Conservation (phyloP, 1,140 invertebrate species). For the Drosophila ananassae region DNA sequence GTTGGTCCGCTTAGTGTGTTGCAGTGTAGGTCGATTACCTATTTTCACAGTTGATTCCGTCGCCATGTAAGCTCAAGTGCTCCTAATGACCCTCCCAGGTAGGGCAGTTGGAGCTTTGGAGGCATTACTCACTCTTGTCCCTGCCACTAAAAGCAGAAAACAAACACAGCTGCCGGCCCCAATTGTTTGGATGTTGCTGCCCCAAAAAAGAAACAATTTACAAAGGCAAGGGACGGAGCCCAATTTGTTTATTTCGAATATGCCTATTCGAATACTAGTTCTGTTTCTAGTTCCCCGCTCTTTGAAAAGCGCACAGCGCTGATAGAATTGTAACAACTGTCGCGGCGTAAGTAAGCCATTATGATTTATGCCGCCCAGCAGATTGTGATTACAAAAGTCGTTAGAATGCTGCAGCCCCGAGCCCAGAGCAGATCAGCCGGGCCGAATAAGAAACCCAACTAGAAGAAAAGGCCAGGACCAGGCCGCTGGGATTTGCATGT, state of each 20-base stretch:
- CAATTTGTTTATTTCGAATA: constrained; percentile 70
- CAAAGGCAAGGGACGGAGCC: constrained; percentile 49
- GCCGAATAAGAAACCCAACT: constrained; percentile 3
- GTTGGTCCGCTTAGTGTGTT: background rate
- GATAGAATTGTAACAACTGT: constrained; percentile 83
- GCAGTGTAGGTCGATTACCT: constrained; percentile 8
- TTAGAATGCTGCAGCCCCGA: constrained; percentile 38
- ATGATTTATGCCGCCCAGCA: constrained; percentile 72
- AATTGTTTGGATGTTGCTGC: constrained; percentile 61
- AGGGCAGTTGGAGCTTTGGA: constrained; percentile 17
- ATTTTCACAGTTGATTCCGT: constrained; percentile 23
- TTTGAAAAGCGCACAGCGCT: constrained; percentile 42
- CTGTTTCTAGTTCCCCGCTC: constrained; percentile 10
- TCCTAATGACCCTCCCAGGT: constrained; percentile 32
- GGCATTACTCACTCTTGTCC: constrained; percentile 32
- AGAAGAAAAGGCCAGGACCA: constrained; percentile 6
- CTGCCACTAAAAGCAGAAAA: background rate
- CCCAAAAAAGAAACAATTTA: constrained; percentile 49
- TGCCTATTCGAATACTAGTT: constrained; percentile 24
- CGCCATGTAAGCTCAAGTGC: constrained; percentile 23
- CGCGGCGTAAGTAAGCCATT: constrained; percentile 77
- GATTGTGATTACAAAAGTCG: constrained; percentile 73
- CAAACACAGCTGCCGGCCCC: constrained; percentile 58
- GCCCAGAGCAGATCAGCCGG: background rate
- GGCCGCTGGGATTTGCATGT: constrained; percentile 72